A percentile compares a stretch with the other conserved stretches of the same genome.
These are phyloP conservation scores for Bergia puertoricense DNA, from an alignment of 92 coral and sea anemone genomes.

Conservation along the genomic window DNA sequence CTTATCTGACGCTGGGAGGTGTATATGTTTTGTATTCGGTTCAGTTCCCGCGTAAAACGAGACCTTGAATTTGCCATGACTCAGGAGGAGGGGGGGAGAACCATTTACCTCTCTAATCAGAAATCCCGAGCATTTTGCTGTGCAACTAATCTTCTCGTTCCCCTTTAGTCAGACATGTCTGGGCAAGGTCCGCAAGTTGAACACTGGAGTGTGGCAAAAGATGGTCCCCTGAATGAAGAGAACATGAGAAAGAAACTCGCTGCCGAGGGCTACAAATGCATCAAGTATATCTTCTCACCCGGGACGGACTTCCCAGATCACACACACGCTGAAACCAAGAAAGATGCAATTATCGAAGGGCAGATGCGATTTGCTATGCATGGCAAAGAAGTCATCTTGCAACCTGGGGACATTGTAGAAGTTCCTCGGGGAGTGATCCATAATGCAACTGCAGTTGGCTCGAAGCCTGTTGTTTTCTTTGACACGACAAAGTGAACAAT, in stretches of 20 bases:
- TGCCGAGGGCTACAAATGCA: constrained; percentile 58
- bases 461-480: constrained; percentile 61
- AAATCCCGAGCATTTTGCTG: too few species aligned
- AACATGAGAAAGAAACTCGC: constrained; percentile 57
- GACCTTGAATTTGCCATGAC: too few species aligned
- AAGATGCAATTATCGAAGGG: constrained; percentile 66
- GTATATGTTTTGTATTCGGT: too few species aligned
- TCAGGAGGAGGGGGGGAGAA: too few species aligned
- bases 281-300: constrained; percentile 55
- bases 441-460: constrained; percentile 68
- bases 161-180: constrained; percentile 12
- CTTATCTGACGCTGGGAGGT: too few species aligned
- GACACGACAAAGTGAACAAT: constrained; percentile 54
- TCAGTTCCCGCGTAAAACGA: too few species aligned
- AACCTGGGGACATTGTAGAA: constrained; percentile 68
- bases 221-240: constrained; percentile 59
- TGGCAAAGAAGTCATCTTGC: constrained; percentile 56
- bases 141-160: background rate
- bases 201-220: constrained; percentile 44
- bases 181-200: constrained; percentile 34
- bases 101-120: too few species aligned
- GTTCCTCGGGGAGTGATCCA: constrained; percentile 62
- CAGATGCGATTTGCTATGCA: constrained; percentile 62
- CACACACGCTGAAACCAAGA: constrained; percentile 56
- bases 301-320: constrained; percentile 73